Evolutionary conservation across 2,113 vertebrate species (phyloP).

Genomic region (Nicator chloris): DNA sequence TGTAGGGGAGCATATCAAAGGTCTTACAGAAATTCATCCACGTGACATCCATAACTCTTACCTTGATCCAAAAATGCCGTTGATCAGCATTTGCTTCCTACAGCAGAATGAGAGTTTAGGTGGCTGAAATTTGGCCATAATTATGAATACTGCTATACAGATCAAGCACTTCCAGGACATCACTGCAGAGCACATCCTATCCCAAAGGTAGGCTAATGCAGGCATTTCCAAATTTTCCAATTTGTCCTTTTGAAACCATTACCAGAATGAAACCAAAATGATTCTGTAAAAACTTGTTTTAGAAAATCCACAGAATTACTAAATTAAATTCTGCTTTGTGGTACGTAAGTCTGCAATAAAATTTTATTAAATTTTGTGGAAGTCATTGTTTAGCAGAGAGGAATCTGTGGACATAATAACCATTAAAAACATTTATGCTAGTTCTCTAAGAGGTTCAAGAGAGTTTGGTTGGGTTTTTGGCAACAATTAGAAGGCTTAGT

Average conservation of each 20-base stretch:
- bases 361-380: not conserved
- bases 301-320: not conserved
- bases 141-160: not conserved
- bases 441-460: not conserved
- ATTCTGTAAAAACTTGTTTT: not conserved
- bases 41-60: not conserved
- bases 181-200: not conserved
- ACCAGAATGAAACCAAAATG: not conserved
- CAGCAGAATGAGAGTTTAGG: not conserved
- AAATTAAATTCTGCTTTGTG: not conserved
- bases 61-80: not conserved
- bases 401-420: not conserved
- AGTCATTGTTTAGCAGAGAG: not conserved
- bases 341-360: not conserved
- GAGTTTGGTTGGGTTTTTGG: not conserved
- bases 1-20: fast-evolving
- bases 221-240: not conserved
- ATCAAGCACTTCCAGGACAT: not conserved
- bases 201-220: not conserved
- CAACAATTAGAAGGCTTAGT: not conserved
- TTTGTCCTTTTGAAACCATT: not conserved
- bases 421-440: not conserved
- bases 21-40: not conserved
- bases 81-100: not conserved
- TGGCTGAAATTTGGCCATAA: not conserved